phyloP scores from a whole-genome alignment of 2,113 vertebrate genomes.

The Glaucidium brasilianum region DNA sequence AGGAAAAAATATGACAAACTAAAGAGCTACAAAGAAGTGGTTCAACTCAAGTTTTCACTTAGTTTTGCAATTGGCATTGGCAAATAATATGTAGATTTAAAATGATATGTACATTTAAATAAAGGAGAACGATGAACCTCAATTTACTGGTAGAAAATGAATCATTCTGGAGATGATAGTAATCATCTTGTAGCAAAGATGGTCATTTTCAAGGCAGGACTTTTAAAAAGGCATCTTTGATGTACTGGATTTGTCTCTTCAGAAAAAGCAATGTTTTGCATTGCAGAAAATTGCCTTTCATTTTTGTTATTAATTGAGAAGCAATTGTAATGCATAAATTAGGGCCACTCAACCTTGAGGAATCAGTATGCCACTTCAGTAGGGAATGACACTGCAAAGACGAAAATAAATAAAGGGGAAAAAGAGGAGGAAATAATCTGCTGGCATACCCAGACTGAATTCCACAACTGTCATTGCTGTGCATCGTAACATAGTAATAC shows the following conservation, averaged over 20 bases:
- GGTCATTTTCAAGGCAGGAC: not conserved
- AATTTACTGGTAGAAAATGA: not conserved
- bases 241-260: not conserved
- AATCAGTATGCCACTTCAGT: not conserved
- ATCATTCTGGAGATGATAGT: not conserved
- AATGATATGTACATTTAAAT: not conserved
- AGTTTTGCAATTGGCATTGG: not conserved
- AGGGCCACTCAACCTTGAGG: not conserved
- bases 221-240: not conserved
- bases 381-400: not conserved
- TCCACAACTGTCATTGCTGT: not conserved
- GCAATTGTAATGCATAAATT: not conserved
- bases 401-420: not conserved
- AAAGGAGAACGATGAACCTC: not conserved
- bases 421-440: not conserved
- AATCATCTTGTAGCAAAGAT: constrained; percentile 1
- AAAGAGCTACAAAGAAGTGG: not conserved
- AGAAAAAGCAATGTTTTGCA: not conserved
- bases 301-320: constrained; percentile 9
- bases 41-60: not conserved
- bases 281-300: not conserved
- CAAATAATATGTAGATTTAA: not conserved
- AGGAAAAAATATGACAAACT: not conserved
- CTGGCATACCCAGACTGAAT: not conserved
- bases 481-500: not conserved